Base-by-base conservation (phyloP, 2,113 vertebrate genomes). In the Progne subis region DNA sequence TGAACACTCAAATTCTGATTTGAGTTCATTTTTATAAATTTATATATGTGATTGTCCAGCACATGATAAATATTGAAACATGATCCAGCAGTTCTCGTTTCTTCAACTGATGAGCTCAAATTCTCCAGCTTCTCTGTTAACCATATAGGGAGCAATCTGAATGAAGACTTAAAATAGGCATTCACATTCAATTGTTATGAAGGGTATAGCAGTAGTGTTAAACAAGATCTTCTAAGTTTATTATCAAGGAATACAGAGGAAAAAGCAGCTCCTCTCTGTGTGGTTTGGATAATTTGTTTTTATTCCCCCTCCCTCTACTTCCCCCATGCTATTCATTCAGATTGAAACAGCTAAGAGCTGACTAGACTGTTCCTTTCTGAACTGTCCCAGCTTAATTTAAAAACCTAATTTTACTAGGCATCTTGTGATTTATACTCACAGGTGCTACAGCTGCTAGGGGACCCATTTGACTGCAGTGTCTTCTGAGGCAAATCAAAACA, bases 401-500 rank as follows among this genome's bases (percentile, higher is more conserved):
- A 95, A 97, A 46, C 67, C 41, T 60, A 78, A 56, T 57, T 75
- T 81, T 49, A 23, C 32, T 80, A 81, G 63, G 32, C 69, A 74
- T 57, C 69, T 24, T 41, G 29, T 96, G 87, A 96, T 97, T 96
- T 96, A 87, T 60, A 39, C 20, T 88, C 37, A 26, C 64, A 86
- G 76, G n/a, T 70, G 24, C 67, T 89, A 14, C 32, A 80, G 64
- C 82, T 88, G 56, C 41, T 34, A 47, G 50, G 87, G 77, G 41
- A 94, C 82, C 72, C 67, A 14, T 72, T 95, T 1, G 1, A 75
- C 74, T 57, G 26, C 34, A 83, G 39, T 39, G 14, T 65, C 82
- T 68, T 90, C 68, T 77, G 71, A 97, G 79, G 78, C 53, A 90
- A 32, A 64, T 63, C 47, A 95, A 95, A 97, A 82, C 29, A 82